Conservation (phyloP, 1,140 invertebrate species). For the Aphaenogaster rudis region DNA sequence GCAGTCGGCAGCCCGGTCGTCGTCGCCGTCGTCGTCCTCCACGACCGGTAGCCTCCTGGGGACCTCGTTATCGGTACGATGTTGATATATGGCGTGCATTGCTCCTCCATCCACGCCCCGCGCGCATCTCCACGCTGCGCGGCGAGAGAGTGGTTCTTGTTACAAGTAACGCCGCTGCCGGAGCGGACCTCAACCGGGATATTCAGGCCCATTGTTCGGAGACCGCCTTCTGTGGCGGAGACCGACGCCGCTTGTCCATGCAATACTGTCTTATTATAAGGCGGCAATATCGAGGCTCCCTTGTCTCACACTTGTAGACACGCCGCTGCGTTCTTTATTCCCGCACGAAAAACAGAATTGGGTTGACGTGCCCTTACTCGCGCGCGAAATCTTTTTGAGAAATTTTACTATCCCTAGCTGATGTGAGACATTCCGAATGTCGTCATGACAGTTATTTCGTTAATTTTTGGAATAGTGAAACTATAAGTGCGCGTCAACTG, state of each 20-base stretch:
- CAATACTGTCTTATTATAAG: constrained; percentile 82
- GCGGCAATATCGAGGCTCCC: constrained; percentile 72
- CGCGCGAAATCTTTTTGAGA: background rate
- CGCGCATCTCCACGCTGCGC: constrained; percentile 69
- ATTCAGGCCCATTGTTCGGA: constrained; percentile 80
- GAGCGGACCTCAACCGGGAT: constrained; percentile 62
- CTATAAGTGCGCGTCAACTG: background rate
- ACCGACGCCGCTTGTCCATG: constrained; percentile 77
- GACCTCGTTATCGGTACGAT: constrained; percentile 84
- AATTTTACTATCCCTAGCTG: background rate
- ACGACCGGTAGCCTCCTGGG: constrained; percentile 80
- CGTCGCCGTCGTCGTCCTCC: constrained; percentile 59
- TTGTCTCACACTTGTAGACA: constrained; percentile 79
- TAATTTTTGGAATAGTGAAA: background rate
- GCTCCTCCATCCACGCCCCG: constrained; percentile 83
- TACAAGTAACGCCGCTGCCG: constrained; percentile 62
- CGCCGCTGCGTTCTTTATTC: constrained; percentile 63
- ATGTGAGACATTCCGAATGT: background rate
- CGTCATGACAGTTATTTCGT: background rate
- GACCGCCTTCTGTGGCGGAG: constrained; percentile 74
- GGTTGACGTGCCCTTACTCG: background rate
- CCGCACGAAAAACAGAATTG: constrained; percentile 49
- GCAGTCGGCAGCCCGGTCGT: constrained; percentile 49
- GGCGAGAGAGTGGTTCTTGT: constrained; percentile 65
- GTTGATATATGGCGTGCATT: constrained; percentile 84